These are phyloP conservation scores for Emys orbicularis DNA, from an alignment of 2,797 vertebrate genomes.

Conservation along the genomic window DNA sequence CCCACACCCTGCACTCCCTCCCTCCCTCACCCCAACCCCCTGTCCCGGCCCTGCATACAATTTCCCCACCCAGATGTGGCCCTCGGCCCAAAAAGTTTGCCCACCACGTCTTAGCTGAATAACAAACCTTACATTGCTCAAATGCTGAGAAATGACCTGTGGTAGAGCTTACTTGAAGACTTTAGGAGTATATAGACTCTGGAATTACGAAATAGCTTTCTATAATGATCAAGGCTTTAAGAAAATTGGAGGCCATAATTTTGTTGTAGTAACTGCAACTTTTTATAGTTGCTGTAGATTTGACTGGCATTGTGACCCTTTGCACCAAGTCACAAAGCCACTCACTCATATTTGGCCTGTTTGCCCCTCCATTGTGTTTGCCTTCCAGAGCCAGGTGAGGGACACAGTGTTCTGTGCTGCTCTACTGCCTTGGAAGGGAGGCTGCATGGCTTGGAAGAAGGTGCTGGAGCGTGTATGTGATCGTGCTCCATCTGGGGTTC, in stretches of 20 bases:
- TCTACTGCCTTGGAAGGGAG: neutral
- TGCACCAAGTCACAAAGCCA: too few species aligned
- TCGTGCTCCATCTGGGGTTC: neutral
- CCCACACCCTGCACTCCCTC: too few species aligned
- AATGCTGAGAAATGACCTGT: neutral
- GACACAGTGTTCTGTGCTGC: neutral
- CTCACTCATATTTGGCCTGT: neutral
- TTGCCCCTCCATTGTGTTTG: too few species aligned
- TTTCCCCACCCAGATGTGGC: too few species aligned
- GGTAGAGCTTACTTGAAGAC: neutral
- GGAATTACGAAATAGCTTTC: neutral
- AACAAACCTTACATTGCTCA: neutral
- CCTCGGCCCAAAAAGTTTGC: too few species aligned
- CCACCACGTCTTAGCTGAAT: accelerated
- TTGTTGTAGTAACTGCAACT: neutral
- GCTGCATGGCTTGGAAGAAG: neutral
- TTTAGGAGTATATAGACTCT: neutral
- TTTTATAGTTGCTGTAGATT: neutral
- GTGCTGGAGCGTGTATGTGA: neutral
- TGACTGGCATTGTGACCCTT: neutral
- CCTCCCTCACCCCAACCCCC: too few species aligned
- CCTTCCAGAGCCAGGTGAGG: neutral
- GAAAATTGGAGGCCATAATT: neutral
- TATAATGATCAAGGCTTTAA: neutral
- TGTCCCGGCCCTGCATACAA: too few species aligned